These are phyloP conservation scores for Drosophila oshimai DNA, from an alignment of 1,140 invertebrate genomes.

Conservation along the genomic window DNA sequence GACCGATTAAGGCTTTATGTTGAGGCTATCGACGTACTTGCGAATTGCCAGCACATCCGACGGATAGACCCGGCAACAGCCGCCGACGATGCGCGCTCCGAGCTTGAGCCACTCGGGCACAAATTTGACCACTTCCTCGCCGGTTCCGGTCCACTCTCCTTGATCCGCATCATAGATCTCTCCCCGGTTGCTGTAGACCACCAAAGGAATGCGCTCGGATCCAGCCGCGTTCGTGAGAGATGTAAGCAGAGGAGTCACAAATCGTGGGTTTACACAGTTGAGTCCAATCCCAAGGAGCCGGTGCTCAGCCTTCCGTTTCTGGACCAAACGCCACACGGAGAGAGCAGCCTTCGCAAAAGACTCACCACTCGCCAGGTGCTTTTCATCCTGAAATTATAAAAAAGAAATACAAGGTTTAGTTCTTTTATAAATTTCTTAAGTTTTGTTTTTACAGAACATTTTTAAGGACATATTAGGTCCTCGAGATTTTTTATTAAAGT, in stretches of 20 bases:
- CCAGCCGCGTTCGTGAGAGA: constrained; percentile 74
- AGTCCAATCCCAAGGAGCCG: constrained; percentile 90
- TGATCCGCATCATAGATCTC: constrained; percentile 84
- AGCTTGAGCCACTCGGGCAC: constrained; percentile 87
- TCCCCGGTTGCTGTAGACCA: constrained; percentile 90
- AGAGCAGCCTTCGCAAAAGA: constrained; percentile 85
- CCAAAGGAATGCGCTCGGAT: constrained; percentile 82
- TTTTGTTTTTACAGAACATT: too few relatives aligned
- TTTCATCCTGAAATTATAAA: constrained; percentile 84
- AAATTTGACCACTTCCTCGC: constrained; percentile 84
- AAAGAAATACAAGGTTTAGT: background rate
- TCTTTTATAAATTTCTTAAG: too few relatives aligned
- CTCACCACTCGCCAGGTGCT: constrained; percentile 89
- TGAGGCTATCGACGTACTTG: constrained; percentile 73
- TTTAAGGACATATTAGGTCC: too few relatives aligned
- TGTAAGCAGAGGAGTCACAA: constrained; percentile 85
- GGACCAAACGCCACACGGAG: constrained; percentile 84
- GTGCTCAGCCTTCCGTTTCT: constrained; percentile 84
- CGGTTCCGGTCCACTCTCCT: constrained; percentile 85
- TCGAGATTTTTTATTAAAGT: too few relatives aligned
- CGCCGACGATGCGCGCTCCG: constrained; percentile 89
- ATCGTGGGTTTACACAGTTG: constrained; percentile 90
- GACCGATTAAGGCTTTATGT: constrained; percentile 36
- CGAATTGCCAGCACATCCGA: constrained; percentile 85
- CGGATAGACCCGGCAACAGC: constrained; percentile 89